Base-by-base conservation (phyloP, 1,140 invertebrate genomes). In the Diorhabda elongata region DNA sequence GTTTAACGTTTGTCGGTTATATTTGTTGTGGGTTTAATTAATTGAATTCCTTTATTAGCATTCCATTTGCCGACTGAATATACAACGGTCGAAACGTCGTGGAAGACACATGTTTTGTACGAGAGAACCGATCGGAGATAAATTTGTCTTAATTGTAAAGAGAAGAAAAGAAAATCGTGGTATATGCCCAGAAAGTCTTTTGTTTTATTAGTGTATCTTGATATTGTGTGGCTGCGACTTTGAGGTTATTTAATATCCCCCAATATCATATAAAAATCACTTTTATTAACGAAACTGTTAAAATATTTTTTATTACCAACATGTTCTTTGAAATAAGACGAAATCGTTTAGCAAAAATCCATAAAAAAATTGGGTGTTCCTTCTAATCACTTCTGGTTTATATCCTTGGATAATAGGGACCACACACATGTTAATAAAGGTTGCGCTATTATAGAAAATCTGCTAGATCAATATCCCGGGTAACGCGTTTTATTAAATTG, bases 1-100 rank as follows among this genome's bases (percentile, higher is more conserved):
- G 45, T 64, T 60, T 42, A 4, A 4, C 42, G 63, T 64, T 67
- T 60, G 65, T 59, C 65, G 65, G 65, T 52, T 52, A 9, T 58
- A 60, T 67, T 67, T 67, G 65, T 67, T 67, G 43, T 52, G 42
- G 56, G 44, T 67, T 67, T 67, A 67, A 67, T 67, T 67, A 67
- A 67, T 67, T 67, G 65, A 67, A 67, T 67, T 44, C 60, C 42
- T 67, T 67, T 67, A 67, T 67, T 67, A 67, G 65, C 58, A 56
- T 44, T 57, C n/a, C 47, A n/a, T 4, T 52, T n/a, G 47, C 47
- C 47, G 44, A 11, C 65, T 26, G 7, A 43, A 56, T 45, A 65
- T 43, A 41, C 8, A 42, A 61, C 42, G 41, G 8, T 8, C 26
- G 59, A 42, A 61, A 7, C 42, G 59, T 43, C 59, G 42, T 8